Base-by-base conservation (phyloP, 2,888 invertebrate species). In the Tetragnatha montana region DNA sequence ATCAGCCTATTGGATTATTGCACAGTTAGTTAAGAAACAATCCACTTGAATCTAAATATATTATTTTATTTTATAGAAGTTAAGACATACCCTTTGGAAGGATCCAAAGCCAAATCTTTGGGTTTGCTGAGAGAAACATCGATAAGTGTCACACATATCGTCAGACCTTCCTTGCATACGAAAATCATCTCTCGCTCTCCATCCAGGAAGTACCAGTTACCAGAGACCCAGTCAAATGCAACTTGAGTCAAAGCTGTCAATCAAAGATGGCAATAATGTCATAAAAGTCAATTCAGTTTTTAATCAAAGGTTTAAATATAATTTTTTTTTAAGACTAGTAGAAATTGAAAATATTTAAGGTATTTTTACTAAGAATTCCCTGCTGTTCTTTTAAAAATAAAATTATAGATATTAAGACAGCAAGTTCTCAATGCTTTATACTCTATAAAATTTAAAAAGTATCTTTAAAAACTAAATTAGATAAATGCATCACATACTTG, bases 171-270 rank as follows among this genome's bases (percentile, higher is more conserved):
- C 91, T 95, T 95, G 94, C 97, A 97, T 92, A 96, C 94, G 94
- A 96, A 96, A 92, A 97, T 95, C 93, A 95, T 95, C 93, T 95
- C 96, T 91, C 95, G 95, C 85, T 94, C 94, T 92, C 95, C 95
- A 94, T 96, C 97, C 92, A 96, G 94, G 93, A 97, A 95, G 94
- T 97, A 98, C 97, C 97, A 97, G 94, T 97, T 97, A 92, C 95
- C 95, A 19, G 96, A 95, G 88, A 97, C 94, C 98, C 98, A 98
- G 94, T 98, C 98, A 91, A 96, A 93, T 8, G 96, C 96, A 92
- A 97, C 94, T 93, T 96, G 96, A 91, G 95, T 95, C 91, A 97
- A 96, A 91, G 95, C 96, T 96, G 93, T 22, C 91, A 93, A 92
- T 88, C 91, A 89, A 89, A 90, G 70, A 78, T 70, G 35, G 1